Conservation (phyloP, 1,140 invertebrate species). For the Bombus polaris region DNA sequence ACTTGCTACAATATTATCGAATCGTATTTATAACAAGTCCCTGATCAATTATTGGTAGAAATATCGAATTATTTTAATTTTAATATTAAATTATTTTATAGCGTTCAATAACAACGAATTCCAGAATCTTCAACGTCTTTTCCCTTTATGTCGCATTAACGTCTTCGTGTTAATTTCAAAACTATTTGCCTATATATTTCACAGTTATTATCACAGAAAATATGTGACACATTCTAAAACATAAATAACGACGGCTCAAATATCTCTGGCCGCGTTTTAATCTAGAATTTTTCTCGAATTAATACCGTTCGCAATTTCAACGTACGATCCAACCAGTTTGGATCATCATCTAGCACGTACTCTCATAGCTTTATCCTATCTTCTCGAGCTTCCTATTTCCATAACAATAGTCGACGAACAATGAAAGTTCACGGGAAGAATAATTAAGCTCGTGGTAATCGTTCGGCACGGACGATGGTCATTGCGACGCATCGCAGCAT, state of each 20-base stretch:
- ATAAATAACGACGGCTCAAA: neutral
- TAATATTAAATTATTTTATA: neutral
- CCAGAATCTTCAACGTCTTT: neutral
- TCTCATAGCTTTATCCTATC: neutral
- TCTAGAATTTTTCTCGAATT: neutral
- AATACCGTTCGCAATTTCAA: neutral
- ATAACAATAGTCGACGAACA: constrained; percentile 44
- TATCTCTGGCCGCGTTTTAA: neutral
- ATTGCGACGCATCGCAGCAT: constrained; percentile 35
- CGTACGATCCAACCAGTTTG: neutral
- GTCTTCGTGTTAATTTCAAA: neutral
- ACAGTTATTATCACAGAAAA: neutral
- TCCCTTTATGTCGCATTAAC: no score
- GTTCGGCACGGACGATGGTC: constrained; percentile 44
- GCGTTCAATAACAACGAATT: neutral
- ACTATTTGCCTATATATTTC: no score
- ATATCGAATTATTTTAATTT: neutral
- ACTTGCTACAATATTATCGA: neutral
- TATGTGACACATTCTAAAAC: neutral
- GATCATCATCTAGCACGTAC: neutral
- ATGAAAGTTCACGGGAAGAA: constrained; percentile 30
- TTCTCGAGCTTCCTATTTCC: constrained; percentile 13
- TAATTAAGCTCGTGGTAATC: constrained; percentile 57
- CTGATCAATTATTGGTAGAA: neutral
- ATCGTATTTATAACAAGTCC: no score